A percentile compares a stretch with the other conserved stretches of the same genome.
phyloP scores from a whole-genome alignment of 1,140 invertebrate species.

The Drosophila setifemur region DNA sequence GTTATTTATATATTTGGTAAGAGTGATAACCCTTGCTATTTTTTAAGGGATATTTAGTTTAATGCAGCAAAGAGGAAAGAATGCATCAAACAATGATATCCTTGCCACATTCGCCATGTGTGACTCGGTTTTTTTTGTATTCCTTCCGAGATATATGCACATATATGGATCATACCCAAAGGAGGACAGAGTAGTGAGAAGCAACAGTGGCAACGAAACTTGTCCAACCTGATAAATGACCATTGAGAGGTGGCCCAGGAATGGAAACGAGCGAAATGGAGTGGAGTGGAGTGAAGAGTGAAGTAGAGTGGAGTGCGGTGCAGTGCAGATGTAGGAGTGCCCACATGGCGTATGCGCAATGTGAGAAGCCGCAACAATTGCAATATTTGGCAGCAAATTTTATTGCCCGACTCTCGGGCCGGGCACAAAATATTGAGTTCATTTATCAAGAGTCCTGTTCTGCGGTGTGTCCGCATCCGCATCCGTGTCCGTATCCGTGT shows the following conservation, averaged over 20 bases:
- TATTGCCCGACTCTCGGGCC: constrained; percentile 26
- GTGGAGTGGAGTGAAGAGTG: too few species aligned
- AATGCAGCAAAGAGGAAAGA: too few species aligned
- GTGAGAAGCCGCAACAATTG: constrained; percentile 22
- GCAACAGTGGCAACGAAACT: constrained; percentile 2
- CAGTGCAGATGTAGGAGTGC: constrained; percentile 16
- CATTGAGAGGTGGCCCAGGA: constrained; percentile 20
- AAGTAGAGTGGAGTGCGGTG: too few species aligned
- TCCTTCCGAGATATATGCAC: too few species aligned
- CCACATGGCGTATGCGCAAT: constrained; percentile 55
- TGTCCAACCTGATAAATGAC: constrained; percentile 48
- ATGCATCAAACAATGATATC: too few species aligned
- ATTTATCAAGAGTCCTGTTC: constrained; percentile 46
- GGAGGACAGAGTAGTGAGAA: background rate
- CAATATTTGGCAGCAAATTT: constrained; percentile 57
- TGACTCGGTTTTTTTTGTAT: too few species aligned
- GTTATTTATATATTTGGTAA: too few species aligned
- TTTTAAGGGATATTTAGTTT: too few species aligned
- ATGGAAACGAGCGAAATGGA: background rate
- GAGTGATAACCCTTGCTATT: too few species aligned
- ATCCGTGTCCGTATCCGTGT: background rate
- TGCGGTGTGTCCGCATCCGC: constrained; percentile 13
- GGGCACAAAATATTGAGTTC: constrained; percentile 48
- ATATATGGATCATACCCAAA: background rate
- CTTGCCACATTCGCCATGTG: too few species aligned